Evolutionary conservation across 2,113 vertebrate species (phyloP), one percentile per base, ranked within the genome.

Genomic region (Oxyruncus cristatus): DNA sequence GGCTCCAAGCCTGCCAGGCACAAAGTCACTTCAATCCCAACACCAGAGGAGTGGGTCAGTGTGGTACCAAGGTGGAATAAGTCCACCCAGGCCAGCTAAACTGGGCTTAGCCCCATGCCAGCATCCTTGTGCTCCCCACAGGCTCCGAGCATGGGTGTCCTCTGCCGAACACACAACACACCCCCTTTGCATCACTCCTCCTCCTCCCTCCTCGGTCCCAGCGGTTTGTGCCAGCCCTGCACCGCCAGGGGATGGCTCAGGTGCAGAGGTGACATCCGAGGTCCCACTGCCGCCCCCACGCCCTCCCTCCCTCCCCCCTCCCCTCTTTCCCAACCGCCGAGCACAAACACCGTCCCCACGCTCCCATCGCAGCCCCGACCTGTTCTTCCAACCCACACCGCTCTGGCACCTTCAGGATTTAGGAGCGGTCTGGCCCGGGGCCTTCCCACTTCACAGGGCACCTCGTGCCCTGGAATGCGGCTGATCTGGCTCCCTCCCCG

Each of bases 361-460:
- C 55, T 94, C 78, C 86, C 21, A 9, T 50, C 70, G 89, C 95
- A 93, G 96, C 94, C 79, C 94, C 80, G 59, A 95, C 96, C 94
- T 95, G 96, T 95, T 97, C 65, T 96, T 47, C 94, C 94, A 91
- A 61, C 91, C 93, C 95, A 70, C 88, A 68, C 49, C 58, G 14
- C 87, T 93, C 94, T 63, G 91, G 94, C 94, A 85, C 91, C 94
- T 58, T 55, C 35, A 22, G 94, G 67, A 80, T 70, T 74, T 81
- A 92, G 96, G 91, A 94, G 95, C 35, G 93, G 94, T 72, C 94
- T 68, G 79, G 96, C 96, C 95, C 5, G 80, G 27, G 95, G 93
- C 96, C 68, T 95, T 95, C 95, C 94, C 96, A 84, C 76, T 89
- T 93, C 96, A 32, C 72, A 71, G 94, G 93, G 94, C 95, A 93